Evolutionary conservation across 1,140 invertebrate species (phyloP).

Genomic region (Hyposmocoma kahamanoa): DNA sequence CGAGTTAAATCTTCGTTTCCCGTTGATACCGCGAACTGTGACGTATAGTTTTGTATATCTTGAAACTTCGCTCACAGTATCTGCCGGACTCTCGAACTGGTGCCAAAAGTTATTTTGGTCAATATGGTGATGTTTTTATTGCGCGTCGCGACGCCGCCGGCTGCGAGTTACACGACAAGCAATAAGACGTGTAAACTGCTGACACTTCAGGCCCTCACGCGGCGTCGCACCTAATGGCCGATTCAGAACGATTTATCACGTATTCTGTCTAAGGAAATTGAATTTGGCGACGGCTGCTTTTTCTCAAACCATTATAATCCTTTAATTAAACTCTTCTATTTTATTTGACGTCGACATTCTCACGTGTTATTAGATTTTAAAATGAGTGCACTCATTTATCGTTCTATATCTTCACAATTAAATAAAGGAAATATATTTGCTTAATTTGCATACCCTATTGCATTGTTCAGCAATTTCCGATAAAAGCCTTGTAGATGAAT

Average conservation of each 20-base stretch:
- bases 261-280: constrained; percentile 45
- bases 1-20: background rate
- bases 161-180: constrained; percentile 40
- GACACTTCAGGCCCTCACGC: constrained; percentile 52
- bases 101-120: constrained; percentile 70
- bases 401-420: too few relatives aligned
- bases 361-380: too few relatives aligned
- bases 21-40: too few relatives aligned
- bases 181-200: constrained; percentile 63
- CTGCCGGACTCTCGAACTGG: constrained; percentile 42
- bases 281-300: constrained; percentile 32
- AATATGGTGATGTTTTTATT: constrained; percentile 68
- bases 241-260: constrained; percentile 60
- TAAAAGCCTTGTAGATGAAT: too few relatives aligned
- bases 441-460: too few relatives aligned
- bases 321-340: constrained; percentile 33
- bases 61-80: constrained; percentile 40
- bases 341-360: too few relatives aligned
- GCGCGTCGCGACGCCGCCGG: constrained; percentile 47
- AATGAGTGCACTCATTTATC: too few relatives aligned
- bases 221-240: constrained; percentile 49
- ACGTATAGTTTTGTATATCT: constrained; percentile 9
- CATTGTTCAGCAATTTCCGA: too few relatives aligned
- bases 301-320: constrained; percentile 23
- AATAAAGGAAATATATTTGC: too few relatives aligned